A percentile compares a stretch with the other conserved stretches of the same genome.
Conservation (phyloP, 2,797 vertebrate genomes). For the Neosilurus mollespiculum region DNA sequence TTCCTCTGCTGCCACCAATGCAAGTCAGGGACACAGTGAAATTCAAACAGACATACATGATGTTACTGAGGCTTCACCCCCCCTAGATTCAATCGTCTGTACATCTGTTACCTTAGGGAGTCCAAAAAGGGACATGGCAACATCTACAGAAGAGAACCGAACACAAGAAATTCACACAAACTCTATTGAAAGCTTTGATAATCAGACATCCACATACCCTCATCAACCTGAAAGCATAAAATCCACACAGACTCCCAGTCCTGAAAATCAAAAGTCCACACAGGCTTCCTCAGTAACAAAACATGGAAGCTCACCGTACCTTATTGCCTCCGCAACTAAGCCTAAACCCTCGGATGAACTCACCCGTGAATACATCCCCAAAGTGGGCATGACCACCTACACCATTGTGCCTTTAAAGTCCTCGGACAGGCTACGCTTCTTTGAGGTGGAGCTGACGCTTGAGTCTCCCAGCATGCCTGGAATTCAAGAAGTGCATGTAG, state of each 20-base stretch:
- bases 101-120: slow-evolving; percentile 3
- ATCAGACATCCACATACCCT: slow-evolving; percentile 34
- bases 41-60: slow-evolving; percentile 32
- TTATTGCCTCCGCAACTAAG: slow-evolving; percentile 77
- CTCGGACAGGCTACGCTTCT: slow-evolving; percentile 79
- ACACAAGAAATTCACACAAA: slow-evolving; percentile 26
- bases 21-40: not conserved
- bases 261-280: slow-evolving; percentile 46
- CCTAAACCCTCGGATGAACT: slow-evolving; percentile 93
- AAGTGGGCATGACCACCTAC: slow-evolving; percentile 95
- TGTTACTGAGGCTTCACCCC: slow-evolving; percentile 9
- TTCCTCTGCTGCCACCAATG: not conserved
- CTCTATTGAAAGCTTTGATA: slow-evolving; percentile 34
- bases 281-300: slow-evolving; percentile 25
- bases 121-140: slow-evolving; percentile 65
- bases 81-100: slow-evolving; percentile 45
- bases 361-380: slow-evolving; percentile 93
- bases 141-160: slow-evolving; percentile 66
- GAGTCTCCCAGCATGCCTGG: slow-evolving; percentile 56
- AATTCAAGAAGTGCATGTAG: slow-evolving; percentile 49
- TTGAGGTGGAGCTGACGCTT: slow-evolving; percentile 78
- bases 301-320: slow-evolving; percentile 64
- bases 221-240: slow-evolving; percentile 32
- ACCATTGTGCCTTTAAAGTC: slow-evolving; percentile 92
- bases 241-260: slow-evolving; percentile 40